Base-by-base conservation (phyloP, 1,140 invertebrate species). In the Aphaenogaster ashmeadi region DNA sequence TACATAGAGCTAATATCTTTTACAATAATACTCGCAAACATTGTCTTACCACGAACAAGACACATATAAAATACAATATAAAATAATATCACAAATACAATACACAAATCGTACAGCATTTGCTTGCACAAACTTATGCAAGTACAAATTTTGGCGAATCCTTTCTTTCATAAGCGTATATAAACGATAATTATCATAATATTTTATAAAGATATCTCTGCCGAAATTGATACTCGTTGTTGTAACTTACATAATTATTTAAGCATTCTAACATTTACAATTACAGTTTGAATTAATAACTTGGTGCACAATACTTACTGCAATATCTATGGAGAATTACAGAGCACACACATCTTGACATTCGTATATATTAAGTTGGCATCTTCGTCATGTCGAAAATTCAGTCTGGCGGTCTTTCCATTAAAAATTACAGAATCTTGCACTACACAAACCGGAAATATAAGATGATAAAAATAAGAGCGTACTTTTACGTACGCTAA, bases 381-480 rank as follows among this genome's bases (percentile, higher is more conserved):
- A 89, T 89, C 90, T 88, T 91, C 88, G 50, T 79, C 87, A 86
- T 71, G 90, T 87, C 77, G 90, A 66, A 87, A 84, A 91, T 89
- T 91, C 89, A 91, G 86, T 83, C 89, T 91, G 86, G 69, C 47
- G 71, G 77, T 91, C 41, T 87, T 89, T 91, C 90, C 90, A 89
- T 91, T 91, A 91, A 91, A 88, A 91, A 91, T 88, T 91, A 91
- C 77, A 81, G 72, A 88, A 91, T 89, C 90, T 91, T 80, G 90
- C 90, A 89, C 90, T 91, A 91, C 90, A 89, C 89, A 91, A 91
- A 91, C 62, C 89, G 90, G 90, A 91, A 91, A 91, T 86, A 91
- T 47, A 81, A 91, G 72, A 74, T 91, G 75, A 91, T 91, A 85
- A 91, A 88, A 87, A 91, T 52, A 88, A 54, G 85, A 80, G 78